phyloP scores from a whole-genome alignment of 2,113 vertebrate genomes.

The Siniperca knerii region DNA sequence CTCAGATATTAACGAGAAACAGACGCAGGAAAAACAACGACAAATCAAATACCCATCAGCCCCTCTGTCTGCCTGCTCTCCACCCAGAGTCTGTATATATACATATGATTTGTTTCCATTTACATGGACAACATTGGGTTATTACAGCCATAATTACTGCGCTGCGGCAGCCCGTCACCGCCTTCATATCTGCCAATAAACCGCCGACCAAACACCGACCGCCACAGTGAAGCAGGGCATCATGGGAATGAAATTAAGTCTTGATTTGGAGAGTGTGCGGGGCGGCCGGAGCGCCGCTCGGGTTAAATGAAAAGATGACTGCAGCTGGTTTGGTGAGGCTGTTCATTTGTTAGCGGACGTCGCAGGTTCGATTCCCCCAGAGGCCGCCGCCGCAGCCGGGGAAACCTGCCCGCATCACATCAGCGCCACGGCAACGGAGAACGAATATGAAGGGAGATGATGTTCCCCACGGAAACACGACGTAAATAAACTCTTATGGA shows the following conservation, averaged over 20 bases:
- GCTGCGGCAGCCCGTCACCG: not conserved
- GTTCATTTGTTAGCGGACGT: conserved; percentile 77
- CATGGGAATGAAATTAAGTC: conserved; percentile 74
- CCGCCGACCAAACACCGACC: not conserved
- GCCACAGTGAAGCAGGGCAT: conserved; percentile 46
- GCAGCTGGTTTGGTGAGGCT: conserved; percentile 60
- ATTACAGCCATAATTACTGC: conserved; percentile 70
- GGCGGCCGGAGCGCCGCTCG: conserved; percentile 37
- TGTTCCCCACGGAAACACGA: conserved; percentile 59
- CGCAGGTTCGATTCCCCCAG: conserved; percentile 72
- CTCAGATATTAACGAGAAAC: not conserved
- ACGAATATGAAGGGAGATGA: conserved; percentile 65
- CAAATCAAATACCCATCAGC: conserved; percentile 51
- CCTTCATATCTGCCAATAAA: conserved; percentile 75
- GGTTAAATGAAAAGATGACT: conserved; percentile 73
- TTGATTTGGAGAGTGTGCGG: conserved; percentile 53
- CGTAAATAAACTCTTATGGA: conserved; percentile 77
- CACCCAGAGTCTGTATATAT: conserved; percentile 21
- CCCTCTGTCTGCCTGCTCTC: not conserved
- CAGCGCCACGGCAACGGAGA: conserved; percentile 25
- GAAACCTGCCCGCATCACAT: conserved; percentile 37
- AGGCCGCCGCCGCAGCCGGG: conserved; percentile 12
- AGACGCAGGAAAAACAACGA: not conserved
- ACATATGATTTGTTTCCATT: conserved; percentile 67
- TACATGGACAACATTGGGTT: conserved; percentile 65